phyloP scores from a whole-genome alignment of 2,888 invertebrate species.

The Bembecia ichneumoniformis region DNA sequence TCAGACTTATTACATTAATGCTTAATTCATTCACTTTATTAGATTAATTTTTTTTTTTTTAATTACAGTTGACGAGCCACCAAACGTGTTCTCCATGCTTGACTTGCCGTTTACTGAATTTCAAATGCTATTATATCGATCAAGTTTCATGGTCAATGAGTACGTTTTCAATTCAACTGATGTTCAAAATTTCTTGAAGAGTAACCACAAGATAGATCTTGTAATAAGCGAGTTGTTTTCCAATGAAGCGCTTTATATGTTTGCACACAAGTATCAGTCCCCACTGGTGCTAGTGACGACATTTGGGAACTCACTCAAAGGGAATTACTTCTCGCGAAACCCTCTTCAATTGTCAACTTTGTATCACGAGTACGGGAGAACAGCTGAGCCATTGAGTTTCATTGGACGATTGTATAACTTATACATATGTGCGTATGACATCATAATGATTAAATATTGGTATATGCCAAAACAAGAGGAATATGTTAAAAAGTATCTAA shows the following conservation, averaged over 20 bases:
- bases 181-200: constrained; percentile 10
- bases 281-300: constrained; percentile 11
- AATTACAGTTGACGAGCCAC: constrained; percentile 7
- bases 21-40: no score
- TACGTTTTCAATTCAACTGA: constrained; percentile 10
- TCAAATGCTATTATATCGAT: constrained; percentile 7
- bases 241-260: constrained; percentile 13
- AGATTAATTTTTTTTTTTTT: not conserved
- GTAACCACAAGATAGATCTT: constrained; percentile 11
- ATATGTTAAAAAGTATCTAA: constrained; percentile 16
- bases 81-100: constrained; percentile 8
- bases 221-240: constrained; percentile 12
- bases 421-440: constrained; percentile 1
- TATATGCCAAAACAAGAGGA: constrained; percentile 10
- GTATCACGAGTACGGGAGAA: constrained; percentile 9
- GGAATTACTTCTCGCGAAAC: constrained; percentile 10
- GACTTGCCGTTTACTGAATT: constrained; percentile 6
- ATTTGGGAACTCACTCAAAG: constrained; percentile 11
- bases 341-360: constrained; percentile 13
- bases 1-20: no score
- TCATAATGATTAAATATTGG: constrained; percentile 1
- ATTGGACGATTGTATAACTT: constrained; percentile 10
- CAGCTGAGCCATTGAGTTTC: constrained; percentile 7
- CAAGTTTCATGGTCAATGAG: constrained; percentile 8
- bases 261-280: constrained; percentile 14